Conservation (phyloP, 2,888 invertebrate genomes). For the Allolobophora icterica region DNA sequence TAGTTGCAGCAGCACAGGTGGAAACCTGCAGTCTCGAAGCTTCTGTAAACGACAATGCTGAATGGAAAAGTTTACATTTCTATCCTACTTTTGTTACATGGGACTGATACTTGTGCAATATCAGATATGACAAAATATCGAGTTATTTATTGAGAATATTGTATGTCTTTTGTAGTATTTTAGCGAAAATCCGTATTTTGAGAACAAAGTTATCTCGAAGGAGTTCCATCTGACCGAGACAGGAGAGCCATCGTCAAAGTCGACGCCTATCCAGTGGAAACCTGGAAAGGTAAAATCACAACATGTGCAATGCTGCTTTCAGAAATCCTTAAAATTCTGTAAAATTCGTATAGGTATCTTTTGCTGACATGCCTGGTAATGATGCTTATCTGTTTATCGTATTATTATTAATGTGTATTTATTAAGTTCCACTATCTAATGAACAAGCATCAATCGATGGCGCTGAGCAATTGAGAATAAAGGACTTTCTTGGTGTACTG, state of each 20-base stretch:
- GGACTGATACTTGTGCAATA: background rate
- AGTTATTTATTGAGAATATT: background rate
- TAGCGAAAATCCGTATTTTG: slow-evolving; percentile 82
- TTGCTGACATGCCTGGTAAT: background rate
- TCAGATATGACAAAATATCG: background rate
- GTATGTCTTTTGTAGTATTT: slow-evolving; percentile 67
- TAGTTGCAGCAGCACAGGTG: too few species aligned
- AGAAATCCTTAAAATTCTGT: background rate
- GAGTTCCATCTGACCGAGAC: slow-evolving; percentile 77
- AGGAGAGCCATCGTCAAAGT: slow-evolving; percentile 77
- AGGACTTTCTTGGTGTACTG: too few species aligned
- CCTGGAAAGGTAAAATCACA: slow-evolving; percentile 71
- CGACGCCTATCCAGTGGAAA: slow-evolving; percentile 82
- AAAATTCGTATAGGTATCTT: background rate
- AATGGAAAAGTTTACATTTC: background rate
- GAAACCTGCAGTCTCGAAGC: too few species aligned
- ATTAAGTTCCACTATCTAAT: background rate
- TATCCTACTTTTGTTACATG: background rate
- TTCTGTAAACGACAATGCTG: too few species aligned
- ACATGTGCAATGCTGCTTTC: background rate
- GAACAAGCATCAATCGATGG: too few species aligned
- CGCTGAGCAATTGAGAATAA: too few species aligned
- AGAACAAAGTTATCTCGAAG: slow-evolving; percentile 79
- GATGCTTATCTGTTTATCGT: background rate
- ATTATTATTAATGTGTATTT: background rate